phyloP scores from a whole-genome alignment of 2,113 vertebrate species.

The Suricata suricatta region DNA sequence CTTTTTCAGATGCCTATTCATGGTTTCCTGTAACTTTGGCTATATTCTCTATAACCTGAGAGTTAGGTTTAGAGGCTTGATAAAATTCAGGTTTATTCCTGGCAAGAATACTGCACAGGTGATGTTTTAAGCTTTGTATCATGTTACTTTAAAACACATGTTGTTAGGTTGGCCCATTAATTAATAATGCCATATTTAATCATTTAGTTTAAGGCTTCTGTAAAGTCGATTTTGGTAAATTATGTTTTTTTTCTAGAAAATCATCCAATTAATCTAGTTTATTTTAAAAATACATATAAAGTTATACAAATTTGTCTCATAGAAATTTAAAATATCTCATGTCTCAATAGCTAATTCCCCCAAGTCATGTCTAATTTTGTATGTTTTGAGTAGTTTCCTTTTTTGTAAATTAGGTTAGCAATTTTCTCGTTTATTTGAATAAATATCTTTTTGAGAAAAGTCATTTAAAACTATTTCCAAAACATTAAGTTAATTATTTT shows the following conservation, averaged over 20 bases:
- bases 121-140: not conserved
- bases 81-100: not conserved
- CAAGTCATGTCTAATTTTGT: not conserved
- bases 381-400: not conserved
- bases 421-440: not conserved
- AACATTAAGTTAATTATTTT: not conserved
- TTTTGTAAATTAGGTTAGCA: not conserved
- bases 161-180: not conserved
- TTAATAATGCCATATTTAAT: not conserved
- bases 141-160: not conserved
- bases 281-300: not conserved
- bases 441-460: not conserved
- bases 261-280: not conserved
- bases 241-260: not conserved
- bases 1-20: not conserved
- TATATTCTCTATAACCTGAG: not conserved
- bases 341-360: not conserved
- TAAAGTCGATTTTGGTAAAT: not conserved
- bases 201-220: not conserved
- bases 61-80: not conserved
- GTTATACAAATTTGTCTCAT: not conserved
- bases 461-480: not conserved
- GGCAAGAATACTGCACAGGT: not conserved
- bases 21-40: not conserved
- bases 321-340: not conserved